Evolutionary conservation across 1,140 invertebrate genomes (phyloP).

Genomic region (Drosophila cardini): DNA sequence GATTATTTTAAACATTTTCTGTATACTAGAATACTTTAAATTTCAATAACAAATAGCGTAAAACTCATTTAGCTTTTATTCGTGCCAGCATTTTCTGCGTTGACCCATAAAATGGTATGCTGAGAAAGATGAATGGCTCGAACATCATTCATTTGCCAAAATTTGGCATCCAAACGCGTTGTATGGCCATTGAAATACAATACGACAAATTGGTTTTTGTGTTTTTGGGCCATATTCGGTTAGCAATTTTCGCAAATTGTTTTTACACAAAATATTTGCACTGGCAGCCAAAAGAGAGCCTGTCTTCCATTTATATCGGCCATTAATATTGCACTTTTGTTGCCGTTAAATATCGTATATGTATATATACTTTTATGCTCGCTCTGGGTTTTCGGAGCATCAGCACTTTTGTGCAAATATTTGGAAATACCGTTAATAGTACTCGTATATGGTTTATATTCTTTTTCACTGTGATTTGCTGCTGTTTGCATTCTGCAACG

Average conservation of each 20-base stretch:
- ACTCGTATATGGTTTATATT: background rate
- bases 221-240: constrained; percentile 42
- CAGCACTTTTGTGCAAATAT: constrained; percentile 57
- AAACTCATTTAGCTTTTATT: constrained; percentile 3
- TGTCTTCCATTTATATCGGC: constrained; percentile 60
- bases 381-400: constrained; percentile 6
- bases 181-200: constrained; percentile 61
- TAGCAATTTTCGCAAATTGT: constrained; percentile 71
- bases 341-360: constrained; percentile 40
- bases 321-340: constrained; percentile 76
- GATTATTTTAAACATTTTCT: background rate
- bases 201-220: constrained; percentile 75
- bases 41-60: background rate
- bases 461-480: constrained; percentile 44
- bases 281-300: constrained; percentile 14
- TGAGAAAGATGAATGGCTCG: constrained; percentile 44
- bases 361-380: constrained; percentile 9
- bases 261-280: constrained; percentile 71
- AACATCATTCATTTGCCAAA: constrained; percentile 46
- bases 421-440: constrained; percentile 32
- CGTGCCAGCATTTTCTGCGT: background rate
- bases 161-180: constrained; percentile 23
- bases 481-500: constrained; percentile 57
- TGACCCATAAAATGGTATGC: constrained; percentile 40
- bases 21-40: background rate